Percentiles rank a stretch among this genome's conserved stretches.
phyloP scores from a whole-genome alignment of 2,113 vertebrate species.

The Desmodus rotundus region DNA sequence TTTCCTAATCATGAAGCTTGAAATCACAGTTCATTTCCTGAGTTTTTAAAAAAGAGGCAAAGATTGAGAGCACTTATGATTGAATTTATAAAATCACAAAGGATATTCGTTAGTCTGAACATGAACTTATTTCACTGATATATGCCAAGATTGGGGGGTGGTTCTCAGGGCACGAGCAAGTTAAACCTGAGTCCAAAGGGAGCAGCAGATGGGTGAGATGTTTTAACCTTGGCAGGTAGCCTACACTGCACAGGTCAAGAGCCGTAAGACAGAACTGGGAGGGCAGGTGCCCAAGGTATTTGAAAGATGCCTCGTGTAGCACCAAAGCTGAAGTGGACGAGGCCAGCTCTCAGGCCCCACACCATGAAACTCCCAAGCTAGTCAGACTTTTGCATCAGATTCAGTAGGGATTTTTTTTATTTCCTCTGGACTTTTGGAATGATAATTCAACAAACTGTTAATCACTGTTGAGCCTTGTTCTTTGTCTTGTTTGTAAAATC shows the following conservation, averaged over 20 bases:
- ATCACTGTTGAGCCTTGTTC: not conserved
- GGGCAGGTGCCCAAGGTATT: not conserved
- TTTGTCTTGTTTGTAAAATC: conserved; percentile 11
- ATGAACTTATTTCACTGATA: not conserved
- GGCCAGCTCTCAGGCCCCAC: not conserved
- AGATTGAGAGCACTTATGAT: not conserved
- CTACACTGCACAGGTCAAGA: not conserved
- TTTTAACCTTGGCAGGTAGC: not conserved
- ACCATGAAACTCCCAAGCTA: not conserved
- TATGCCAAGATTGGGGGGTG: not conserved
- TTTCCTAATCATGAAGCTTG: conserved; percentile 9
- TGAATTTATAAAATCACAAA: conserved; percentile 26
- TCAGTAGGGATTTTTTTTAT: not conserved
- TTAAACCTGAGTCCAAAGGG: conserved; percentile 4
- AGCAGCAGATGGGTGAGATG: not conserved
- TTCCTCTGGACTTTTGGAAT: not conserved
- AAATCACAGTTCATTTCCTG: not conserved
- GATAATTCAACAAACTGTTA: not conserved
- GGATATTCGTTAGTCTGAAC: not conserved
- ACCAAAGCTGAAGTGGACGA: not conserved
- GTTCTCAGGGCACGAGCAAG: not conserved
- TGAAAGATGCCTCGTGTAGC: not conserved
- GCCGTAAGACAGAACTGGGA: not conserved
- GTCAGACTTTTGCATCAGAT: not conserved
- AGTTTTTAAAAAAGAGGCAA: not conserved